These are phyloP conservation scores for Erythrocebus patas DNA, from an alignment of 2,113 vertebrate genomes.

Conservation along the genomic window DNA sequence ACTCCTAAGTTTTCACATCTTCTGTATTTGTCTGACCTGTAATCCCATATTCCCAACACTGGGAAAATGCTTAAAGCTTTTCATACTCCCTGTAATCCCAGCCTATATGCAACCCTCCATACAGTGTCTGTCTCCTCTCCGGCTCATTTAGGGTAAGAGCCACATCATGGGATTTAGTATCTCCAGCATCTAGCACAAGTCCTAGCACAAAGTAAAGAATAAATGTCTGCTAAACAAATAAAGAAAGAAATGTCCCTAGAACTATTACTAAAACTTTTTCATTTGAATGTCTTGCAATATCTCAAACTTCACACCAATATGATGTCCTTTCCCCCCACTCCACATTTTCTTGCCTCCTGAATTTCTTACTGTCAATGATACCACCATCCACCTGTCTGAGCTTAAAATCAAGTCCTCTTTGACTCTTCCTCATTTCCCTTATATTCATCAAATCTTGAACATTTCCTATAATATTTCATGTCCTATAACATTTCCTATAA, in stretches of 20 bases:
- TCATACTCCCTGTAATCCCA: neutral
- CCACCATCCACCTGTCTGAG: neutral
- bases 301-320: neutral
- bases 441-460: neutral
- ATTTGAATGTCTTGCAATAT: neutral
- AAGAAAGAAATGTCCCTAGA: neutral
- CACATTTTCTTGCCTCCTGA: neutral
- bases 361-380: neutral
- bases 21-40: neutral
- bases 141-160: neutral
- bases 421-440: neutral
- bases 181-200: neutral
- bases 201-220: neutral
- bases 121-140: neutral
- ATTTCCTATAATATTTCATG: neutral
- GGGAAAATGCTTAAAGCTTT: neutral
- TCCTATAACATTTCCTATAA: neutral
- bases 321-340: neutral
- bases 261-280: conserved; percentile 7
- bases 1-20: neutral
- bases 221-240: neutral
- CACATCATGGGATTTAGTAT: neutral
- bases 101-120: neutral
- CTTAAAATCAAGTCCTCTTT: neutral
- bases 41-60: neutral